phyloP scores from a whole-genome alignment of 2,888 invertebrate genomes.

The Platycheirus albimanus region DNA sequence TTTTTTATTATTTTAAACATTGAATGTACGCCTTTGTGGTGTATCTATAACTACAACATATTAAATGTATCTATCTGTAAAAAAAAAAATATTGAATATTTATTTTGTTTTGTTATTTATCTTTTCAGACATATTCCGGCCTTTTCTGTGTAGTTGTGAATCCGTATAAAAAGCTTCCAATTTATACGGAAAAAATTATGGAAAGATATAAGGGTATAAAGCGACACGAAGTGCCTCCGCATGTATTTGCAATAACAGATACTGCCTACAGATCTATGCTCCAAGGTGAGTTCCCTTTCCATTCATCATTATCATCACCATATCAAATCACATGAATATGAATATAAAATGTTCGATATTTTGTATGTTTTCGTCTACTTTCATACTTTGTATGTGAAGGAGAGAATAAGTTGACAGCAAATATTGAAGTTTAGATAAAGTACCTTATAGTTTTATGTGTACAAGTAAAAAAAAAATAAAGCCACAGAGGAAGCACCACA shows the following conservation, averaged over 20 bases:
- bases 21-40: constrained; percentile 54
- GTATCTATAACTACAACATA: neutral
- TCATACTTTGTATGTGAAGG: neutral
- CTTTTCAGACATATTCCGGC: constrained; percentile 98
- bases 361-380: constrained; percentile 28
- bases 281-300: constrained; percentile 88
- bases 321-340: constrained; percentile 16
- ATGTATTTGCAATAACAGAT: constrained; percentile 99
- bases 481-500: constrained; percentile 34
- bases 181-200: constrained; percentile 99
- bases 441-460: neutral
- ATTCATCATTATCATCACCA: constrained; percentile 18
- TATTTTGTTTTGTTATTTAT: constrained; percentile 19
- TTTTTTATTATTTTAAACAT: neutral
- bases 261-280: constrained; percentile 99
- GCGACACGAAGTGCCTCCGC: constrained; percentile 99
- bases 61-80: neutral
- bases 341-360: constrained; percentile 28
- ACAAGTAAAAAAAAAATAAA: neutral
- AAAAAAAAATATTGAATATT: constrained; percentile 16
- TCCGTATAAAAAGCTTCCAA: constrained; percentile 99
- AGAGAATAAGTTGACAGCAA: constrained; percentile 38
- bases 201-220: constrained; percentile 99
- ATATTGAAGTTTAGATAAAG: constrained; percentile 68
- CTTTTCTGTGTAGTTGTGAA: constrained; percentile 99